Evolutionary conservation across 1,140 invertebrate genomes (phyloP), one percentile per base, ranked within the genome.

Genomic region (Hycleus phaleratus): DNA sequence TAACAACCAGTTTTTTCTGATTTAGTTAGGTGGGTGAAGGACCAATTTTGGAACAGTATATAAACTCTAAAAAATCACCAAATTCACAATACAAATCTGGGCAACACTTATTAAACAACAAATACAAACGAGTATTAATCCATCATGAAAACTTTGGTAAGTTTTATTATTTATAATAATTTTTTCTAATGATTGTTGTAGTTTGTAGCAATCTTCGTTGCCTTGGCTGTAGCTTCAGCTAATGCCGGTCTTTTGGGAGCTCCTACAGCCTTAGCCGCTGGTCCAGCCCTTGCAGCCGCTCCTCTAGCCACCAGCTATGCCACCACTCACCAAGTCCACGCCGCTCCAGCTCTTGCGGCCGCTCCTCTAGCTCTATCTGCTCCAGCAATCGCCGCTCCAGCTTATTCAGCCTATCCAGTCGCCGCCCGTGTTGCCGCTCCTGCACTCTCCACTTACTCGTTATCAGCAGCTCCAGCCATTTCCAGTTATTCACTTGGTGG

Each of bases 161-260:
- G 32, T 32, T 32, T 0, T 0, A 32, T 32, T 32, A 32, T 32
- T 32, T 5, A 18, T 18, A 18, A 18, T 1, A 18, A 18, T 1
- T 32, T 32, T 32, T 32, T 32, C 7, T 32, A 7, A 7, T 32
- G 7, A 32, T 32, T 32, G 3, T 7, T 7, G 7, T 32, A 32
- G 32, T 4, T 32, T 32, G 4, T 32, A 4, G 32, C 7, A 32
- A 10, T 53, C 26, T 9, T 53, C 32, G 51, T 45, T 11, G 26
- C 51, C 18, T 40, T 52, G 12, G 42, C 43, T 42, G 51, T 42
- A 10, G 51, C 51, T 42, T 38, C 51, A 40, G 51, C 51, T 26
- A 53, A 46, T 26, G 51, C 43, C 6, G 42, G 51, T 3, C 11
- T 53, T 6, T 38, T 44, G 25, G 51, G 42, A n/a, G 50, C 50